Conservation (phyloP, 2,888 invertebrate species). For the Apamea crenata region DNA sequence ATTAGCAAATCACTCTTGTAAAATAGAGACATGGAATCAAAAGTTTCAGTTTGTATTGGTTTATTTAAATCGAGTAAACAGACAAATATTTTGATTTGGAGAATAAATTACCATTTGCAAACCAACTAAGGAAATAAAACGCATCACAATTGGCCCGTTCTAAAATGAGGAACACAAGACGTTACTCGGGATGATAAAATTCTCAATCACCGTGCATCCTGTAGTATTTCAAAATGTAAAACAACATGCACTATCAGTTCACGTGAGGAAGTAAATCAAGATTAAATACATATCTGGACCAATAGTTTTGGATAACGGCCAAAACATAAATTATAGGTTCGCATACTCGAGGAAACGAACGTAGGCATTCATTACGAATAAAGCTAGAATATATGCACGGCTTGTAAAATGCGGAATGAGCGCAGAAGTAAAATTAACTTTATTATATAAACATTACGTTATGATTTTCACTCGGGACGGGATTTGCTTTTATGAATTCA, state of each 20-base stretch:
- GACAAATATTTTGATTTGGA: neutral
- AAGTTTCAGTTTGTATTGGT: constrained; percentile 39
- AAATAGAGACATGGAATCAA: constrained; percentile 68
- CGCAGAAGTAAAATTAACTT: constrained; percentile 37
- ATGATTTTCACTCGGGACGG: constrained; percentile 21
- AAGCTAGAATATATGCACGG: constrained; percentile 40
- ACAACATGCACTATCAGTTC: constrained; percentile 56
- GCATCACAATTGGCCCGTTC: neutral
- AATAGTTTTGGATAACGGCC: constrained; percentile 69
- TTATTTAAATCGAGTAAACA: neutral
- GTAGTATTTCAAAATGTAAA: constrained; percentile 40
- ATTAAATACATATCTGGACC: constrained; percentile 69
- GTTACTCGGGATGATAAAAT: neutral
- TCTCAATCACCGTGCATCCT: constrained; percentile 43
- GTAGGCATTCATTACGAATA: constrained; percentile 40
- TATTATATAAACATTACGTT: constrained; percentile 34
- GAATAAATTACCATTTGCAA: neutral
- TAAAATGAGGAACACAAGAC: neutral
- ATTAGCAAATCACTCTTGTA: constrained; percentile 81
- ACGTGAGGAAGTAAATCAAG: constrained; percentile 71
- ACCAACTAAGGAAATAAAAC: neutral
- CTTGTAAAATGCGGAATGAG: constrained; percentile 29
- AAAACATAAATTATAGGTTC: constrained; percentile 69
- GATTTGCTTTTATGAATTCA: neutral
- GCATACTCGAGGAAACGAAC: constrained; percentile 42